Evolutionary conservation across 1,140 invertebrate species (phyloP).

Genomic region (Paracyclopina nana): DNA sequence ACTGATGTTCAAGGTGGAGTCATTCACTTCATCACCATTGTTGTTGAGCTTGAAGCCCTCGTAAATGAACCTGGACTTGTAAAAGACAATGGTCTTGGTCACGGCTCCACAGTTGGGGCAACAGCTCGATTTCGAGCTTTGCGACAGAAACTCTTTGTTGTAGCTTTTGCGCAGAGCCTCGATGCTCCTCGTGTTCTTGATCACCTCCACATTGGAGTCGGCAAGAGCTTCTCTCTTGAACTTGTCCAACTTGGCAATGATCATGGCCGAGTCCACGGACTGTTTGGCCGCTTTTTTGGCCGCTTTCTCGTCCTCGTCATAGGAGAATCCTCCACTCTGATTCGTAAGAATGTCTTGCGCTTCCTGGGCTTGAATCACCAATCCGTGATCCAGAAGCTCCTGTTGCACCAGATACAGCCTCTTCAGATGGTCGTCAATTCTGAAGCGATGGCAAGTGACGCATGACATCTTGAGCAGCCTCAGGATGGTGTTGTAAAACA

Average conservation of each 20-base stretch:
- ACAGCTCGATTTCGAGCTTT: background rate
- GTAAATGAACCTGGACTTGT: constrained; percentile 7
- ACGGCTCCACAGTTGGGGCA: background rate
- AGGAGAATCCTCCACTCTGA: background rate
- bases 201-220: no score
- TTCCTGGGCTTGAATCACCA: constrained; percentile 44
- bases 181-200: background rate
- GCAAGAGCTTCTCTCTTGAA: no score
- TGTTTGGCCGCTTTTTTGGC: no score
- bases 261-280: no score
- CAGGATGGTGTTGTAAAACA: constrained; percentile 55
- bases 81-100: background rate
- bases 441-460: constrained; percentile 43
- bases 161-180: background rate
- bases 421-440: constrained; percentile 38
- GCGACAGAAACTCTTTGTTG: background rate
- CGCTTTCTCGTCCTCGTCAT: background rate
- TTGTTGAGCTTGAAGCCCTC: background rate
- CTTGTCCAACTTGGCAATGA: no score
- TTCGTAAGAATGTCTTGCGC: constrained; percentile 30
- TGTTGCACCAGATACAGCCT: constrained; percentile 48
- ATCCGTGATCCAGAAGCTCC: constrained; percentile 48
- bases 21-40: background rate
- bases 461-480: constrained; percentile 45
- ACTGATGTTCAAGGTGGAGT: background rate